Evolutionary conservation across 2,888 invertebrate genomes (phyloP).

Genomic region (Punctoribates punctum): DNA sequence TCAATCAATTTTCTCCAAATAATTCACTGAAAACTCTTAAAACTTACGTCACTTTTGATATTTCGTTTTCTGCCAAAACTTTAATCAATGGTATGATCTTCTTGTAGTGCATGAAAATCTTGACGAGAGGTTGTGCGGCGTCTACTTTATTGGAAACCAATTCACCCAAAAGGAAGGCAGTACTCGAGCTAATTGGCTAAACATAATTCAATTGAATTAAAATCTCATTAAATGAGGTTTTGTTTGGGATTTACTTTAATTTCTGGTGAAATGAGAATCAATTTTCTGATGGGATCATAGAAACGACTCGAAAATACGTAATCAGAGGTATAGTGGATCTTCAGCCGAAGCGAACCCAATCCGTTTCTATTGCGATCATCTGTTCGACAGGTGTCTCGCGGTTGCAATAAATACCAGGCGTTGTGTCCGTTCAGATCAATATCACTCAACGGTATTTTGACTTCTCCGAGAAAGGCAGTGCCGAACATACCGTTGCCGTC

Average conservation of each 20-base stretch:
- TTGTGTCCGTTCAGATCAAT: constrained; percentile 63
- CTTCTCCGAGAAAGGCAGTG: constrained; percentile 82
- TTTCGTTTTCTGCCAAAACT: constrained; percentile 78
- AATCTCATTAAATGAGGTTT: background rate
- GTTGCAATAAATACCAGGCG: constrained; percentile 78
- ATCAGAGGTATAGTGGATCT: constrained; percentile 82
- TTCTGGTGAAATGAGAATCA: constrained; percentile 69
- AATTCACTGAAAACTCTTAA: background rate
- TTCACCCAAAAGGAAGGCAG: constrained; percentile 69
- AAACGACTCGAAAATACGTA: constrained; percentile 78
- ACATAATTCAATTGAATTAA: constrained; percentile 50
- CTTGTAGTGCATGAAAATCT: constrained; percentile 78
- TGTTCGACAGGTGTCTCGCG: constrained; percentile 56
- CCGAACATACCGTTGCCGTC: constrained; percentile 71
- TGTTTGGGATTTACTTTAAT: constrained; percentile 58
- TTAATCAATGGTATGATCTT: constrained; percentile 78
- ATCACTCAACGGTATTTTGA: constrained; percentile 71
- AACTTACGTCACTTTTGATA: constrained; percentile 80
- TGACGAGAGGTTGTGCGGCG: constrained; percentile 80
- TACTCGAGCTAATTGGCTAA: constrained; percentile 53
- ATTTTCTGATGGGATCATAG: constrained; percentile 71
- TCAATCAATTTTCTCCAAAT: background rate
- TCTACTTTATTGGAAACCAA: constrained; percentile 80
- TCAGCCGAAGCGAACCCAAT: constrained; percentile 75
- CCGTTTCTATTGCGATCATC: constrained; percentile 55